Conservation (phyloP, 2,113 vertebrate species). For the Camelus dromedarius region DNA sequence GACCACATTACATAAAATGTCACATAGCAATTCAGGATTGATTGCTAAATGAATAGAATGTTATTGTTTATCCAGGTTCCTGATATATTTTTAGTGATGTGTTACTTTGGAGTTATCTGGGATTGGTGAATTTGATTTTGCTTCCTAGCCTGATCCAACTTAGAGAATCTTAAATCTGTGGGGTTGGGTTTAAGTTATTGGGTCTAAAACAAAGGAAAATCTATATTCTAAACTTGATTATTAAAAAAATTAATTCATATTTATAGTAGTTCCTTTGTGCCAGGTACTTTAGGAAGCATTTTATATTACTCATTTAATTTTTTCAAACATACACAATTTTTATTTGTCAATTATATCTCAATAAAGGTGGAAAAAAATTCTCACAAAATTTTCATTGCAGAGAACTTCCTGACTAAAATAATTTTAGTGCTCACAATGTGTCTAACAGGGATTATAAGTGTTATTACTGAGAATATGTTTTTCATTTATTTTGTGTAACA, state of each 20-base stretch:
- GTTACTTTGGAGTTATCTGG: background rate
- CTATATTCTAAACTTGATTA: background rate
- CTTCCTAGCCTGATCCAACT: background rate
- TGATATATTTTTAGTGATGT: background rate
- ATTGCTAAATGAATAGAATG: background rate
- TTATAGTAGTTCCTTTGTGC: background rate
- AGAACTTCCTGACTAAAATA: too few species aligned
- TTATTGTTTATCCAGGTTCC: background rate
- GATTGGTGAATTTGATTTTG: background rate
- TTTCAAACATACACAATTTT: too few species aligned
- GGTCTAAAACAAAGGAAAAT: background rate
- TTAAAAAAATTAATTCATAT: slow-evolving; percentile 2
- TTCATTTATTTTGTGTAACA: background rate
- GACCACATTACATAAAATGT: background rate
- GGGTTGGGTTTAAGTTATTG: background rate
- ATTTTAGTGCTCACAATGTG: too few species aligned
- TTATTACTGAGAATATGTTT: too few species aligned
- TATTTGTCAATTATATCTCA: too few species aligned
- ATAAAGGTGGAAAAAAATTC: too few species aligned
- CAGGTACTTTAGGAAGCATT: background rate
- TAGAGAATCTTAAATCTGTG: background rate
- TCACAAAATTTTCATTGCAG: too few species aligned
- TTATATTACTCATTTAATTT: background rate
- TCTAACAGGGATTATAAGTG: too few species aligned
- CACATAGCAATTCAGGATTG: background rate